phyloP scores from a whole-genome alignment of 2,797 vertebrate species.

The Microcaecilia unicolor region DNA sequence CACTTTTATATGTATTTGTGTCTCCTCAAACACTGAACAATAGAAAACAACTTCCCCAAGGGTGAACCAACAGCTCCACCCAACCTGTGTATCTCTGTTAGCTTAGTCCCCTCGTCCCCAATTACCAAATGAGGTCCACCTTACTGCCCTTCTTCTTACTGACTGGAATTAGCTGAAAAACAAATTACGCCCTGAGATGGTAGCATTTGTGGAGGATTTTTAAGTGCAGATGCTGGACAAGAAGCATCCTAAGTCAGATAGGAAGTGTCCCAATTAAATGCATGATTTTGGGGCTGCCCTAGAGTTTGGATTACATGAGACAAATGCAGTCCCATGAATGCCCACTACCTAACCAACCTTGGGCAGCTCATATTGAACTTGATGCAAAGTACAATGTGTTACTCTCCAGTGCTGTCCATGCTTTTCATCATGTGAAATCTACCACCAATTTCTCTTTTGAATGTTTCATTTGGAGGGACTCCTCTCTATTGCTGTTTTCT shows the following conservation, averaged over 20 bases:
- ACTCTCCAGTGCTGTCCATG: slow-evolving; percentile 73
- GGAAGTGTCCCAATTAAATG: slow-evolving; percentile 12
- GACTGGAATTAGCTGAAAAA: slow-evolving; percentile 29
- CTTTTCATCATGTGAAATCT: slow-evolving; percentile 54
- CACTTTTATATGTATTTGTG: slow-evolving; percentile 39
- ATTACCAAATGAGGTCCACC: background rate
- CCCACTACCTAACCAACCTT: slow-evolving; percentile 38
- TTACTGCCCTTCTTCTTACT: slow-evolving; percentile 24
- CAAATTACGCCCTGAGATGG: slow-evolving; percentile 26
- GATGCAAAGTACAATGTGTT: slow-evolving; percentile 80
- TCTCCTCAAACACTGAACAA: slow-evolving; percentile 35
- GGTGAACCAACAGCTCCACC: slow-evolving; percentile 44
- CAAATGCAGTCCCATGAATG: slow-evolving; percentile 15
- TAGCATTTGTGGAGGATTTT: slow-evolving; percentile 25
- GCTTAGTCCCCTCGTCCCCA: too few species aligned
- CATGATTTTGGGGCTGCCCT: slow-evolving; percentile 10
- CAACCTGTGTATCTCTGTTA: slow-evolving; percentile 41
- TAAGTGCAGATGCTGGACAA: slow-evolving; percentile 15
- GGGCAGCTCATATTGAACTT: slow-evolving; percentile 52
- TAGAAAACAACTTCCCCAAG: slow-evolving; percentile 33
- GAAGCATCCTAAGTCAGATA: slow-evolving; percentile 14
- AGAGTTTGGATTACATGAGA: slow-evolving; percentile 14
- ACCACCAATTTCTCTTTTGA: slow-evolving; percentile 45
- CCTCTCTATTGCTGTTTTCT: slow-evolving; percentile 34
- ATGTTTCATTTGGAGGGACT: slow-evolving; percentile 34